Base-by-base conservation (phyloP, 2,797 vertebrate species). In the Pteronotus mesoamericanus region DNA sequence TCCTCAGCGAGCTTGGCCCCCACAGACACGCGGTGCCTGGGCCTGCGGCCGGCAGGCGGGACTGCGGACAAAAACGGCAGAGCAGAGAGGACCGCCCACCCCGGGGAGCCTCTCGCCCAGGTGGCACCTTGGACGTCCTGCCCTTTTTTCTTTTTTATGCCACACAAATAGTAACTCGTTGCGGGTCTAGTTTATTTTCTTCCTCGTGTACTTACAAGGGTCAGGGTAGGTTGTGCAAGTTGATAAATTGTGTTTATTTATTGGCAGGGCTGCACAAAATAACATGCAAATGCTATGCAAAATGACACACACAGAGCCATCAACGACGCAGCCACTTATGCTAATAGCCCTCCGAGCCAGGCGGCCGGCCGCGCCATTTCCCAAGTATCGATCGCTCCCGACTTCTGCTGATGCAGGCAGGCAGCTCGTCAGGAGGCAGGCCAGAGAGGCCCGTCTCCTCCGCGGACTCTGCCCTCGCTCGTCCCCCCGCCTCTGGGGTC, bases 251-350 rank as follows among this genome's bases (percentile, higher is more conserved):
- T 94, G 71, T 95, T 93, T 91, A 89, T 97, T 95, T 97, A 97
- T 97, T 96, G 97, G 97, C 95, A 97, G 80, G 75, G n/a, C 59
- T 64, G 66, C 48, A 69, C 86, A 83, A 94, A 97, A 98, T 95
- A 85, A 94, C 95, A 98, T 98, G 97, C 95, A 97, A 97, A 98
- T 97, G 86, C 85, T 92, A 98, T 97, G 97, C 96, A 97, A 96
- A 96, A 93, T 96, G 97, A 97, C 96, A 98, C n/a, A 42, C 69
- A 94, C 86, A n/a, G 86, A 96, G 95, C 91, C 95, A 59, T 97
- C 96, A 97, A 96, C 0, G 94, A 96, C 97, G 94, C 90, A 10
- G 71, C 92, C 96, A 97, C 97, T 97, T 97, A 97, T 93, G 97
- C 91, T 93, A 96, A 97, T 96, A 44, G 95, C 90, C 24, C 94